A percentile compares a stretch with the other conserved stretches of the same genome.
phyloP scores from a whole-genome alignment of 1,140 invertebrate species.

The Drosophila oshimai region DNA sequence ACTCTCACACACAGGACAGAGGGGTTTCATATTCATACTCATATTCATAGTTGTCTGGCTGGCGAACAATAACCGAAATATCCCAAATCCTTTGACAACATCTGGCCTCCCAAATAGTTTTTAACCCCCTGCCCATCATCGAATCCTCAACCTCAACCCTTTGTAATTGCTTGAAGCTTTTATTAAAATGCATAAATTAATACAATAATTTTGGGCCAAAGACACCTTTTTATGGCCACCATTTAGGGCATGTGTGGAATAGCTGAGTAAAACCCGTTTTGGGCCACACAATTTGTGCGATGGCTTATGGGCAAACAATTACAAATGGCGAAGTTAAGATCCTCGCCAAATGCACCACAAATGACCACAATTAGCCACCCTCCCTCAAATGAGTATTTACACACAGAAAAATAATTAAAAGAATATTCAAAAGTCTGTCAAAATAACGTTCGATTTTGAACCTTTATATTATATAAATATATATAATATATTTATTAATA shows the following conservation, averaged over 20 bases:
- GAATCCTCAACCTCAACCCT: slow-evolving; percentile 27
- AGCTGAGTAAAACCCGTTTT: slow-evolving; percentile 44
- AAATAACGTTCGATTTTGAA: no score
- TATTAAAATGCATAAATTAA: slow-evolving; percentile 82
- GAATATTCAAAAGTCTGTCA: no score
- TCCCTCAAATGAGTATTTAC: not conserved
- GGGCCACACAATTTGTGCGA: slow-evolving; percentile 41
- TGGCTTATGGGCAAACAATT: slow-evolving; percentile 66
- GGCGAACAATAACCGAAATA: slow-evolving; percentile 44
- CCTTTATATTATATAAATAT: no score
- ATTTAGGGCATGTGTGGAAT: slow-evolving; percentile 51
- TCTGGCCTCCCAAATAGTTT: slow-evolving; percentile 71
- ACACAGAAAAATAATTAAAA: not conserved
- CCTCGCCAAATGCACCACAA: slow-evolving; percentile 49
- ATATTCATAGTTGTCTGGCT: slow-evolving; percentile 67
- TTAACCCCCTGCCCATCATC: slow-evolving; percentile 9
- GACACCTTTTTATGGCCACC: slow-evolving; percentile 48
- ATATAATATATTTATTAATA: not conserved
- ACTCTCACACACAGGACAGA: slow-evolving; percentile 11
- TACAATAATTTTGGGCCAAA: slow-evolving; percentile 36
- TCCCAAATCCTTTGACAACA: slow-evolving; percentile 72
- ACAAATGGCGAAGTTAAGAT: slow-evolving; percentile 29
- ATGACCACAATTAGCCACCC: slow-evolving; percentile 71
- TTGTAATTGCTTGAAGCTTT: slow-evolving; percentile 66
- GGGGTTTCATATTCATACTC: slow-evolving; percentile 56